Evolutionary conservation across 2,797 vertebrate species (phyloP).

Genomic region (Margarornis squamiger): DNA sequence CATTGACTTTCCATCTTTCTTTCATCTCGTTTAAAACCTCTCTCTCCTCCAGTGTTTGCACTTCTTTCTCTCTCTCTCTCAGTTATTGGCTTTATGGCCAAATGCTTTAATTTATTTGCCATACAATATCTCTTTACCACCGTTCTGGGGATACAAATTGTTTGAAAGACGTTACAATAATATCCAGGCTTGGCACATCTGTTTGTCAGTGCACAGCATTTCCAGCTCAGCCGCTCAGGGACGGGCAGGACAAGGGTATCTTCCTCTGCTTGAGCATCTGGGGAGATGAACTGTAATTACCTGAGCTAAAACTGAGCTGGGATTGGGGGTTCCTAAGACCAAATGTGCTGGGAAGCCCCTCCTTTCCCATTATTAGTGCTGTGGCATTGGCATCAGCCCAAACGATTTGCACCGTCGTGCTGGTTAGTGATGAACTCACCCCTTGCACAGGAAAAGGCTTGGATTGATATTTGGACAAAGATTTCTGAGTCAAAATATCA

Average conservation of each 20-base stretch:
- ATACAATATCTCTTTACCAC: conserved; percentile 39
- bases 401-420: not conserved
- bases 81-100: not conserved
- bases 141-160: conserved; percentile 48
- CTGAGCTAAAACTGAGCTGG: not conserved
- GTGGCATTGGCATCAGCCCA: not conserved
- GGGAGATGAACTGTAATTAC: not conserved
- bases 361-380: fast-evolving
- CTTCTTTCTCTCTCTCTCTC: not conserved
- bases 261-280: not conserved
- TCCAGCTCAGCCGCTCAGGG: not conserved
- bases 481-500: not conserved
- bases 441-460: not conserved
- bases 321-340: not conserved
- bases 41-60: not conserved
- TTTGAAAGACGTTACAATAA: conserved; percentile 8
- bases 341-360: not conserved
- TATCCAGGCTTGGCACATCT: conserved; percentile 35
- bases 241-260: not conserved
- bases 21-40: conserved; percentile 3
- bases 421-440: not conserved
- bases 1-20: not conserved
- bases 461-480: not conserved
- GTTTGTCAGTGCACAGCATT: not conserved
- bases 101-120: conserved; percentile 65